These are phyloP conservation scores for Danio albolineatus DNA, from an alignment of 2,797 vertebrate species.

Conservation along the genomic window DNA sequence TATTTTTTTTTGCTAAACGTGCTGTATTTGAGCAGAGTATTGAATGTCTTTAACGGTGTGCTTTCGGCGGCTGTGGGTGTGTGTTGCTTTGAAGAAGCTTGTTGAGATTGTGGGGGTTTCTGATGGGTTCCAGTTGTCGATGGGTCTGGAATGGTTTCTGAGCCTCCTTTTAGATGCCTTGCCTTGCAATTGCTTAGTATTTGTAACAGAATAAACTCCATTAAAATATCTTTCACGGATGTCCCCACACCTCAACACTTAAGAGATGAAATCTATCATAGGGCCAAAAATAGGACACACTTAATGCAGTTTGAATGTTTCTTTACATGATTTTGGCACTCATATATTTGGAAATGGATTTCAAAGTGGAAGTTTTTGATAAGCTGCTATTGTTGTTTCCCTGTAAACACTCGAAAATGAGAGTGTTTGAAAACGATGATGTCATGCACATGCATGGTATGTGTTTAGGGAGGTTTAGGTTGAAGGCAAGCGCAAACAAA, in stretches of 20 bases:
- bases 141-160: slow-evolving; percentile 21
- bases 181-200: not conserved
- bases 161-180: not conserved
- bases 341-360: no score
- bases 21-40: not conserved
- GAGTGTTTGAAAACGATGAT: no score
- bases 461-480: no score
- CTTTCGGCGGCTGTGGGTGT: not conserved
- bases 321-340: no score
- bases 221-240: not conserved
- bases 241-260: not conserved
- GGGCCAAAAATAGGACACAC: not conserved
- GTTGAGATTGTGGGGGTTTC: slow-evolving; percentile 24
- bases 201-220: slow-evolving; percentile 58
- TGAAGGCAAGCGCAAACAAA: no score
- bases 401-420: no score
- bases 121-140: slow-evolving; percentile 49
- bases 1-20: not conserved
- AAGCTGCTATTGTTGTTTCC: no score
- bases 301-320: no score
- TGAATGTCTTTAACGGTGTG: not conserved
- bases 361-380: no score
- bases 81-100: slow-evolving; percentile 21
- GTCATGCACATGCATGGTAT: no score
- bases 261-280: not conserved